Evolutionary conservation across 2,113 vertebrate genomes (phyloP).

Genomic region (Onychorhynchus coronatus): DNA sequence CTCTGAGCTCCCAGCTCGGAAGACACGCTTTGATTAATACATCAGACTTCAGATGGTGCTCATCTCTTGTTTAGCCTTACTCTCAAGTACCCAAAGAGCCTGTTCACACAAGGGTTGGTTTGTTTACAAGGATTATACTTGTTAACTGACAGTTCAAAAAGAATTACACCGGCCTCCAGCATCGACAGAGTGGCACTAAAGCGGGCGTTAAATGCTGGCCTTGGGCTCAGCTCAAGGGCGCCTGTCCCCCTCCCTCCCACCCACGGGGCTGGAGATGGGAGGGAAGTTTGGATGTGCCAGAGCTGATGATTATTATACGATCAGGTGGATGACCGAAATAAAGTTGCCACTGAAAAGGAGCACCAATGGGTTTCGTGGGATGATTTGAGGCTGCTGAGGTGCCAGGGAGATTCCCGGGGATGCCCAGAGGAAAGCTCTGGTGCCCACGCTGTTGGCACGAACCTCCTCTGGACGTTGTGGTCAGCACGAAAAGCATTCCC

Average conservation of each 20-base stretch:
- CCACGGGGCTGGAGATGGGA: not conserved
- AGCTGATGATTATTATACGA: not conserved
- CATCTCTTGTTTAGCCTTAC: not conserved
- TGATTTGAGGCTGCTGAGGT: accelerated
- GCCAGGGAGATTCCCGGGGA: not conserved
- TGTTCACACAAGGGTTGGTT: constrained; percentile 16
- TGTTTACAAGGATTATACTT: constrained; percentile 41
- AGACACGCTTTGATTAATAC: not conserved
- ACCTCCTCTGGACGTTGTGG: not conserved
- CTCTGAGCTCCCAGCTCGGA: not conserved
- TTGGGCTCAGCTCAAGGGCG: not conserved
- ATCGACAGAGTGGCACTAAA: not conserved
- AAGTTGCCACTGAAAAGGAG: not conserved
- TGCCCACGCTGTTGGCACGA: accelerated
- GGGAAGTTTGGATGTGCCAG: not conserved
- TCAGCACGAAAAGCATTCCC: not conserved
- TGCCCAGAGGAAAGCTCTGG: not conserved
- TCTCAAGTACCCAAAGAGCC: not conserved
- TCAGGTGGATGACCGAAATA: not conserved
- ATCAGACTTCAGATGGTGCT: not conserved
- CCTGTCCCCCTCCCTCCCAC: not conserved
- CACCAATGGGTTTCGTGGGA: not conserved
- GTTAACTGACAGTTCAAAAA: constrained; percentile 26
- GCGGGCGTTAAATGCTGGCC: not conserved
- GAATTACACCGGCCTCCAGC: not conserved